These are phyloP conservation scores for Thryonomys swinderianus DNA, from an alignment of 2,113 vertebrate genomes.

Conservation along the genomic window DNA sequence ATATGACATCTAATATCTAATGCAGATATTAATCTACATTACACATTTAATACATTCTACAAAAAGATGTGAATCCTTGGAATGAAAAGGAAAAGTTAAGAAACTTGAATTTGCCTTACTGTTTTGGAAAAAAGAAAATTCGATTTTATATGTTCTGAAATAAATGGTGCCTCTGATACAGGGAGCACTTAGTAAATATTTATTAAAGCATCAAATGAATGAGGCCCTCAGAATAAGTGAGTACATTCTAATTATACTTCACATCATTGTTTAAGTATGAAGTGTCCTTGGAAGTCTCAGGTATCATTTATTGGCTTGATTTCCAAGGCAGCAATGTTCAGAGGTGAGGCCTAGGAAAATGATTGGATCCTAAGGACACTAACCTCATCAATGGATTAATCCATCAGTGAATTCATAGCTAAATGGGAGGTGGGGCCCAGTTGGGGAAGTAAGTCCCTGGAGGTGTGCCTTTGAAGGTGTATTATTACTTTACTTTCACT, in stretches of 20 bases:
- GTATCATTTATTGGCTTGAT: background rate
- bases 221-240: background rate
- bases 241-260: background rate
- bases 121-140: background rate
- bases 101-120: background rate
- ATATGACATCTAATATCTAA: background rate
- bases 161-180: background rate
- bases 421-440: background rate
- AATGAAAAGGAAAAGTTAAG: background rate
- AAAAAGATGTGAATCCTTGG: background rate
- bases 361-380: background rate
- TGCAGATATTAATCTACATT: background rate
- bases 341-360: background rate
- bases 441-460: background rate
- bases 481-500: background rate
- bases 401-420: background rate
- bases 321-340: background rate
- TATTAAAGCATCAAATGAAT: background rate
- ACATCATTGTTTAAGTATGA: background rate
- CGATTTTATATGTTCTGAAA: background rate
- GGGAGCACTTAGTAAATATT: background rate
- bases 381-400: background rate
- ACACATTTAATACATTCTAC: background rate
- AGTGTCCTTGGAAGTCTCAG: background rate
- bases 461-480: background rate